phyloP scores from a whole-genome alignment of 2,113 vertebrate genomes.

The Silurus asotus region DNA sequence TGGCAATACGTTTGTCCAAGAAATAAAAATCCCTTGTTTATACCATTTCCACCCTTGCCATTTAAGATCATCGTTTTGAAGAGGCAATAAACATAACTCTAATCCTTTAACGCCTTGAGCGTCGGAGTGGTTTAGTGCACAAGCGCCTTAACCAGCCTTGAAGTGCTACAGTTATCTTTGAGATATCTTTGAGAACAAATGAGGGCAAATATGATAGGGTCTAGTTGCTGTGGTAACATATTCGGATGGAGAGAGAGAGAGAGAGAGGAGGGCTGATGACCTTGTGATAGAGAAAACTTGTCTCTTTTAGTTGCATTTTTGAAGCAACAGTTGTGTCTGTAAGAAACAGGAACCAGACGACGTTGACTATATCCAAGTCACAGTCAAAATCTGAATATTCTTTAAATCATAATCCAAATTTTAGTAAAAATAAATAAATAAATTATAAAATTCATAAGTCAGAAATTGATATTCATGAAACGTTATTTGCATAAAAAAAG shows the following conservation, averaged over 20 bases:
- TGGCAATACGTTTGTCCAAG: background rate
- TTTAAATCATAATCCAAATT: background rate
- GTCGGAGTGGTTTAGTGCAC: background rate
- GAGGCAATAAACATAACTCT: background rate
- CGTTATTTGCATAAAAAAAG: background rate
- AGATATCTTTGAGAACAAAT: conserved; percentile 6
- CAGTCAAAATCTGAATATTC: background rate
- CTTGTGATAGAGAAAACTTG: conserved; percentile 17
- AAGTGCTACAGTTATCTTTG: conserved; percentile 19
- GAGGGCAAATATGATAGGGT: background rate
- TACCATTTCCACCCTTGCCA: background rate
- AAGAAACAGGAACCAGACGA: background rate
- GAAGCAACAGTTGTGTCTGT: background rate
- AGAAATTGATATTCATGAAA: background rate
- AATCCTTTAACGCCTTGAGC: conserved; percentile 27
- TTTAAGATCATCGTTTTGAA: background rate
- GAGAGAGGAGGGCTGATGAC: background rate
- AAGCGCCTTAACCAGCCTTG: background rate
- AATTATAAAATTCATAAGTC: background rate
- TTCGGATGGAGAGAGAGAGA: background rate
- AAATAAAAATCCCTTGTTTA: background rate
- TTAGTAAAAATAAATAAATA: background rate
- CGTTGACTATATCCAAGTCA: background rate
- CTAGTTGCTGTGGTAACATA: conserved; percentile 54
- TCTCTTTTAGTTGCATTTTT: background rate